Percentiles rank a stretch among this genome's conserved stretches.
Conservation (phyloP, 2,113 vertebrate genomes). For the Ceyx margarethae region DNA sequence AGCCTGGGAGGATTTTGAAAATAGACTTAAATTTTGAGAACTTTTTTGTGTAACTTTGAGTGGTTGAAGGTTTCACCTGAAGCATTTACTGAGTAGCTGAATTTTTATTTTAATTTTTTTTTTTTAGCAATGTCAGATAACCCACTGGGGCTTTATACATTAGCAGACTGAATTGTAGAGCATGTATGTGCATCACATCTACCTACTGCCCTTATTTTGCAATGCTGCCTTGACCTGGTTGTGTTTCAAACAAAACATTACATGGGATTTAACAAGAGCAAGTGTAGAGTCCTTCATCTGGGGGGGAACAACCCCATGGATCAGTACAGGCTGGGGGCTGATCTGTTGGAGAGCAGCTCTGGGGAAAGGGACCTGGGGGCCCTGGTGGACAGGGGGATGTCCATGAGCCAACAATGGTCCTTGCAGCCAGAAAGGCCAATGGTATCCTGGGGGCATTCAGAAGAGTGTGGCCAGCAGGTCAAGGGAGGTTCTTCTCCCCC, state of each 20-base stretch:
- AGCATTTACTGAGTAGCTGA: conserved; percentile 44
- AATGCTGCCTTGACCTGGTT: background rate
- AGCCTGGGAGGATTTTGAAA: conserved; percentile 69
- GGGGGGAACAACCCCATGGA: no score
- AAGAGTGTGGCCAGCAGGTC: no score
- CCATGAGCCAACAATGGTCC: no score
- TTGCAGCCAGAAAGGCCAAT: no score
- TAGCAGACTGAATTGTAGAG: background rate
- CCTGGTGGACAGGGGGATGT: no score
- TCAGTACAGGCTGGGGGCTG: no score
- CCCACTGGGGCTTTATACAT: background rate
- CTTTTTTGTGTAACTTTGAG: conserved; percentile 35
- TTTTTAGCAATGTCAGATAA: conserved; percentile 17
- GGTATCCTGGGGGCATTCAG: no score
- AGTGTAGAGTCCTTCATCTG: no score
- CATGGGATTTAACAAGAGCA: background rate
- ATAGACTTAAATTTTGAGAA: conserved; percentile 64
- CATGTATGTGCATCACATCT: background rate
- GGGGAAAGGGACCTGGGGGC: no score
- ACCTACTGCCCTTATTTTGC: background rate
- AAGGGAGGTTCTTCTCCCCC: no score
- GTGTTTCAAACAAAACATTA: background rate
- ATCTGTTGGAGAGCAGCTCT: no score
- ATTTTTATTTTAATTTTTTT: background rate
- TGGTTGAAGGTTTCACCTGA: conserved; percentile 50